phyloP scores from a whole-genome alignment of 92 coral and sea anemone species.

The Siderastrea radians region DNA sequence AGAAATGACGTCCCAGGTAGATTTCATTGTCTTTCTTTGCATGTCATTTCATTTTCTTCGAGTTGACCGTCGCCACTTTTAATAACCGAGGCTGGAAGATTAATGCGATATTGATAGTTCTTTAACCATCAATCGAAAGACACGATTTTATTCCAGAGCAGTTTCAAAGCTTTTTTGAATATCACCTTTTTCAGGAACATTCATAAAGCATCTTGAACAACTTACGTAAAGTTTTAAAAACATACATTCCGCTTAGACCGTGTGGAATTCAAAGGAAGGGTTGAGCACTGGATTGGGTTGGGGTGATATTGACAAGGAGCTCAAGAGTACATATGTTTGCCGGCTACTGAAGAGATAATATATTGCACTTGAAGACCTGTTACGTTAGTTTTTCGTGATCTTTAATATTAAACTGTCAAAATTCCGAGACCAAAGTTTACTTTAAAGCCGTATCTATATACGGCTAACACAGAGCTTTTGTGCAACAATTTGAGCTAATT shows the following conservation, averaged over 20 bases:
- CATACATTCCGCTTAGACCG: not conserved
- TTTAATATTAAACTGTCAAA: not conserved
- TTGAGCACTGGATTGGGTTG: not conserved
- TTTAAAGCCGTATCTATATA: not conserved
- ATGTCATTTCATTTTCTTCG: not conserved
- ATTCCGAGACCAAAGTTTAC: not conserved
- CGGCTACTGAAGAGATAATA: not conserved
- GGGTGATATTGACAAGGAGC: not conserved
- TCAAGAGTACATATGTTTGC: not conserved
- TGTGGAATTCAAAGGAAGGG: not conserved
- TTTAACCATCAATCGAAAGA: not conserved
- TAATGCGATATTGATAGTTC: not conserved
- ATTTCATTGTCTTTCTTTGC: constrained; percentile 4
- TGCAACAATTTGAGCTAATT: constrained; percentile 1
- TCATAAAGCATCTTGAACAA: not conserved
- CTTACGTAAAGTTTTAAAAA: not conserved
- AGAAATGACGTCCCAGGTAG: not conserved
- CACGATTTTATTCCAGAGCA: not conserved
- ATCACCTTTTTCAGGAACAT: not conserved
- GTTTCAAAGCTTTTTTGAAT: not conserved
- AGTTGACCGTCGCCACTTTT: not conserved
- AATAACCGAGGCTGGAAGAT: not conserved
- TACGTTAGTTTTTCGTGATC: constrained; percentile 16
- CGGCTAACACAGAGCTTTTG: not conserved
- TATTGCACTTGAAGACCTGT: constrained; percentile 3